Evolutionary conservation across 1,140 invertebrate genomes (phyloP), one percentile per base, ranked within the genome.

Genomic region (Agrypnia vestita): DNA sequence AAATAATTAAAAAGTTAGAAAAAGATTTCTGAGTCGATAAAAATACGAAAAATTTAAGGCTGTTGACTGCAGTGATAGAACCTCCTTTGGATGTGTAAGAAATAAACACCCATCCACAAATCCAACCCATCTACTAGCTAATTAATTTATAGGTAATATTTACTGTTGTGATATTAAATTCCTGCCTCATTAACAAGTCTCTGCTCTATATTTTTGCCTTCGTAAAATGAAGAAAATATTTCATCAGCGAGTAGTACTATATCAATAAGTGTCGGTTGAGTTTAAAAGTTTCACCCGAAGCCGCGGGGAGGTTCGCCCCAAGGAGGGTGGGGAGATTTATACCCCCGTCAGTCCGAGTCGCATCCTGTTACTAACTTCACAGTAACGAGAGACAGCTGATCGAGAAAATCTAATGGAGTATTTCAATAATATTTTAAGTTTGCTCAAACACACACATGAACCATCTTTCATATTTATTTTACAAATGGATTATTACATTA

Each of bases 191-290:
- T 59, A 59, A 59, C 55, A 21, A 21, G 21, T 3, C 51, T 53
- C 8, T 53, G 15, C 25, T 35, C 25, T 35, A 35, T 35, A 35
- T 35, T 35, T 35, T 35, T 59, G 15, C 21, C 67, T 71, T 4
- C 43, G 44, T 49, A 71, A 71, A 46, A 71, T 49, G n/a, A 71
- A 44, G 47, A 55, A 35, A 73, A n/a, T 55, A 73, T 56, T 73
- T 73, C 71, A 35, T 73, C 51, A 73, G 71, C 19, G 15, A 6
- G 67, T 74, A 46, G 77, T 55, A 79, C 67, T 82, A 80, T 82
- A 82, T 82, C 81, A 82, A 82, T 82, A 80, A 80, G 78, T 82
- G 81, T 82, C 81, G 51, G 73, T 67, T 44, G 78, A 82, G 76
- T 82, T 82, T 82, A 82, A 82, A 82, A 82, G 69, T 69, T 77